phyloP scores from a whole-genome alignment of 2,113 vertebrate species.

The Neogobius melanostomus region DNA sequence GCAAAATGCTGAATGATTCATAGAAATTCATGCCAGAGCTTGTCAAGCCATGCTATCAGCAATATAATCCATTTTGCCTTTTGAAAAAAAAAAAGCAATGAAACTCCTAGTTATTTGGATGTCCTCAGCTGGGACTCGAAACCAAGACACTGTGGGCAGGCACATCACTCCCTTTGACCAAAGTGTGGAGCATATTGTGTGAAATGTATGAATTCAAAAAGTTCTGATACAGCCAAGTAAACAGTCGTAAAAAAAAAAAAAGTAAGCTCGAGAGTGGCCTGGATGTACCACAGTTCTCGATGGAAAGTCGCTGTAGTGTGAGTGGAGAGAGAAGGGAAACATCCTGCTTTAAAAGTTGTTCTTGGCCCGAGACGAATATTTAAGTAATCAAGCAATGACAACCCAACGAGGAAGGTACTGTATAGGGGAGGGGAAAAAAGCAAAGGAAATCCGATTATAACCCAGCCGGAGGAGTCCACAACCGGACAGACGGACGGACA shows the following conservation, averaged over 20 bases:
- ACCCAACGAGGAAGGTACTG: conserved; percentile 40
- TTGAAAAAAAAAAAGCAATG: neutral
- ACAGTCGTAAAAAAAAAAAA: neutral
- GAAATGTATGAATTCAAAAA: too few relatives aligned
- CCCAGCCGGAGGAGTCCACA: conserved; percentile 10
- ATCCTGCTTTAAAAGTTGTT: conserved; percentile 17
- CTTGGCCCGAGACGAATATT: conserved; percentile 17
- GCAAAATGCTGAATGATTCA: conserved; percentile 14
- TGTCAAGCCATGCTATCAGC: neutral
- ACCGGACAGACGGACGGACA: conserved; percentile 11
- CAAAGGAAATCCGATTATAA: conserved; percentile 31
- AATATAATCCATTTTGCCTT: neutral
- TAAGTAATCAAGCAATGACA: conserved; percentile 17
- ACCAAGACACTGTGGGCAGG: too few relatives aligned
- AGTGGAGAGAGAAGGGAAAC: conserved; percentile 20
- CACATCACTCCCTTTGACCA: too few relatives aligned
- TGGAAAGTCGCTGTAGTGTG: conserved; percentile 4
- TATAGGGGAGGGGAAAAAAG: conserved; percentile 2
- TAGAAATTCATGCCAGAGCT: neutral
- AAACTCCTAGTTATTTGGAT: neutral
- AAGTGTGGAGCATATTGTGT: too few relatives aligned
- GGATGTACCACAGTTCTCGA: conserved; percentile 9
- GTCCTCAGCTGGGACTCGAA: neutral
- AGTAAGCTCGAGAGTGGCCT: neutral
- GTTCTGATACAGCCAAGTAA: neutral